Evolutionary conservation across 2,888 invertebrate genomes (phyloP).

Genomic region (Ariolimax columbianus): DNA sequence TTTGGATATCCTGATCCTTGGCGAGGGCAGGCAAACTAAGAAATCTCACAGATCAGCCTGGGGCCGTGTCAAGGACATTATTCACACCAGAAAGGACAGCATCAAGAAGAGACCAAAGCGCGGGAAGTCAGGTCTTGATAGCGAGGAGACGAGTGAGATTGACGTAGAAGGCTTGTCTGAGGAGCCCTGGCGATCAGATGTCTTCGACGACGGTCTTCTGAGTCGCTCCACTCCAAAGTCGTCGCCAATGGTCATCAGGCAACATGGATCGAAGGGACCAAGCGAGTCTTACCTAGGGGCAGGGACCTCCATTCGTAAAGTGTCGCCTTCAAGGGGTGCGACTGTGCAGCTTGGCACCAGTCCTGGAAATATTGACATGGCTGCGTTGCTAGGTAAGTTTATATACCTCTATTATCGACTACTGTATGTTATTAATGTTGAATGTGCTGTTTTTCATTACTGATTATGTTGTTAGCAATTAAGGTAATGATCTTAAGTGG

Average conservation of each 20-base stretch:
- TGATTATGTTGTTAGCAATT: too few relatives aligned
- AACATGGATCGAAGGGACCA: conserved; percentile 61
- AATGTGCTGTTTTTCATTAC: too few relatives aligned
- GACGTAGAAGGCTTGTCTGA: conserved; percentile 66
- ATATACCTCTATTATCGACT: not conserved
- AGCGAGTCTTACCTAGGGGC: conserved; percentile 60
- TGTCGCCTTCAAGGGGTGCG: not conserved
- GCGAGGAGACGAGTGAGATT: conserved; percentile 70
- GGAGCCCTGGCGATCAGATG: conserved; percentile 56
- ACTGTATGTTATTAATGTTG: not conserved
- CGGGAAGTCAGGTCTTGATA: conserved; percentile 55
- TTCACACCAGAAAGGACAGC: conserved; percentile 85
- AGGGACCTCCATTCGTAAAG: not conserved
- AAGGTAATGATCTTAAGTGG: too few relatives aligned
- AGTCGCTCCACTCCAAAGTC: conserved; percentile 69
- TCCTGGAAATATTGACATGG: conserved; percentile 63
- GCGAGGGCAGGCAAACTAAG: conserved; percentile 55
- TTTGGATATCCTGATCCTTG: conserved; percentile 44
- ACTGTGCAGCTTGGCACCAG: conserved; percentile 50
- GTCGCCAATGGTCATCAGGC: conserved; percentile 67
- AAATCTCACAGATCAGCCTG: conserved; percentile 84
- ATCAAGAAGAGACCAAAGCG: conserved; percentile 82
- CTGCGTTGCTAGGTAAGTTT: conserved; percentile 71
- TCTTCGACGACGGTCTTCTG: conserved; percentile 66
- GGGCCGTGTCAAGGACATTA: conserved; percentile 88